Conservation (phyloP, 2,797 vertebrate species). For the Cyclura pinguis region DNA sequence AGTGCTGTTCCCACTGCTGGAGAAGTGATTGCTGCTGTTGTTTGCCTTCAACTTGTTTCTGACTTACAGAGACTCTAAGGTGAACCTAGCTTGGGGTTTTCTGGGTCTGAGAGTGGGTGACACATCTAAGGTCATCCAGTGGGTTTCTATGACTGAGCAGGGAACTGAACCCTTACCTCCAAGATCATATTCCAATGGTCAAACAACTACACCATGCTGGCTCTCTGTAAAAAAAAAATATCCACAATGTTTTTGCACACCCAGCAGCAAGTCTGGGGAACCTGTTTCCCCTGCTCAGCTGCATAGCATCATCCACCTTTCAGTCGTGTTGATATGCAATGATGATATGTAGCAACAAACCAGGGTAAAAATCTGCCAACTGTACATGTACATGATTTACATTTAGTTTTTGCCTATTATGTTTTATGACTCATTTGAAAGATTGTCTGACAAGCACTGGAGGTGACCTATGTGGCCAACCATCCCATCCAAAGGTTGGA, state of each 20-base stretch:
- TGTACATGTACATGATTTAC: not conserved
- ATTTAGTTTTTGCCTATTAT: not conserved
- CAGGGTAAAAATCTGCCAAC: not conserved
- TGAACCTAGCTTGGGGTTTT: too few relatives aligned
- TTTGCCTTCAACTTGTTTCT: too few relatives aligned
- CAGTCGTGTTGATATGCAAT: not conserved
- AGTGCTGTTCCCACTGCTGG: not conserved
- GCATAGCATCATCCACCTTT: not conserved
- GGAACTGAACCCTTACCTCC: too few relatives aligned
- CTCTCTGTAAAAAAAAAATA: too few relatives aligned
- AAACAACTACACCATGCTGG: too few relatives aligned
- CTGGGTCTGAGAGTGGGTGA: too few relatives aligned
- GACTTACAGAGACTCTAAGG: too few relatives aligned
- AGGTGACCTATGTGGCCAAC: too few relatives aligned
- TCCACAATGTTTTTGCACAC: not conserved
- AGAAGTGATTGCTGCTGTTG: not conserved
- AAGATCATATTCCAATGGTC: too few relatives aligned
- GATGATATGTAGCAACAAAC: not conserved
- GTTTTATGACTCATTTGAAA: not conserved
- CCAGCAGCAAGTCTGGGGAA: not conserved
- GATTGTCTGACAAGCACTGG: not conserved
- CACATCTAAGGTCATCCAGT: too few relatives aligned
- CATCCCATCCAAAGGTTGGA: not conserved
- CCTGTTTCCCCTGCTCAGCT: not conserved
- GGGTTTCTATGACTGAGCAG: too few relatives aligned